Conservation (phyloP, 2,113 vertebrate genomes). For the Archocentrus centrarchus region DNA sequence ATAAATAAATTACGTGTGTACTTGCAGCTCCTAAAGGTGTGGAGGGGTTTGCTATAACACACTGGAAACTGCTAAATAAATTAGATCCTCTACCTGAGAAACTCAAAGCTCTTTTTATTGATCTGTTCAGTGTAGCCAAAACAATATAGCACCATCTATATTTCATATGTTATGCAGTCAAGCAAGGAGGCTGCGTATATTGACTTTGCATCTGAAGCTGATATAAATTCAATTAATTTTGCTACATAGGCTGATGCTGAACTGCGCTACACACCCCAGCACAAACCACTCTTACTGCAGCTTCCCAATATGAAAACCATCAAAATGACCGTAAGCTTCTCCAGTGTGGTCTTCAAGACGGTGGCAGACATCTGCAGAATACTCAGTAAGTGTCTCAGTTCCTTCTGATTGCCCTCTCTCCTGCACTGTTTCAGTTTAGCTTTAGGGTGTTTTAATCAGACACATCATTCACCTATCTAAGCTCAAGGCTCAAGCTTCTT, state of each 20-base stretch:
- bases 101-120: constrained; percentile 5
- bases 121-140: not conserved
- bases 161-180: not conserved
- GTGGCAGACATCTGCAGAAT: constrained; percentile 91
- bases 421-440: not conserved
- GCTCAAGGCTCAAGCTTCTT: not conserved
- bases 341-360: constrained; percentile 89
- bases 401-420: not conserved
- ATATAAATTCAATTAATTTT: not conserved
- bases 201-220: fast-evolving
- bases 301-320: constrained; percentile 93
- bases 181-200: not conserved
- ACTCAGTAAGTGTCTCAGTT: constrained; percentile 87
- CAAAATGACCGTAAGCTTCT: constrained; percentile 90
- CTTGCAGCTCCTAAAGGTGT: not conserved
- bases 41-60: not conserved
- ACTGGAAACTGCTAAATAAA: constrained; percentile 1
- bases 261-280: constrained; percentile 92
- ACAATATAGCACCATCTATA: not conserved
- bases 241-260: constrained; percentile 88
- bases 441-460: not conserved
- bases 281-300: constrained; percentile 90
- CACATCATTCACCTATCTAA: not conserved
- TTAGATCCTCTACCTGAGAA: not conserved
- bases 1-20: not conserved